Evolutionary conservation across 37 sponge, comb jelly and placozoan genomes (phyloP).

Genomic region (Eunapius fragilis): DNA sequence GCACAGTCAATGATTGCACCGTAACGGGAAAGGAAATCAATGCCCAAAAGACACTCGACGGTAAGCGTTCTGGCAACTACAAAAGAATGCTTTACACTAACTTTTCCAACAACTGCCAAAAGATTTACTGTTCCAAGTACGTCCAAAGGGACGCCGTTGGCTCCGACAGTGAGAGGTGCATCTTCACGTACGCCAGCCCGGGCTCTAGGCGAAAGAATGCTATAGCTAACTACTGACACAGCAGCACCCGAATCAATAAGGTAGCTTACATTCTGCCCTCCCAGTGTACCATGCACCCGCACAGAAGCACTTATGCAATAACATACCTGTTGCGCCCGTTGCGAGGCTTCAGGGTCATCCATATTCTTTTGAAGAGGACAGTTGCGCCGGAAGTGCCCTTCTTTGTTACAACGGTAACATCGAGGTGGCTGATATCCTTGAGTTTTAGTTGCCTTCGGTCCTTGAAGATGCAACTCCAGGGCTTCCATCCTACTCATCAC

Average conservation of each 20-base stretch:
- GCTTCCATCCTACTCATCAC: too few relatives aligned
- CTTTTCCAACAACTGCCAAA: not conserved
- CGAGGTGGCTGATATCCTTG: too few relatives aligned
- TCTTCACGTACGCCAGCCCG: not conserved
- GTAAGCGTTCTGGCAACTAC: constrained; percentile 4
- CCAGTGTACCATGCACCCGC: not conserved
- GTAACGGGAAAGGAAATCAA: constrained; percentile 3
- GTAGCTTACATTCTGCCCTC: not conserved
- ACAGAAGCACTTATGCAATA: not conserved
- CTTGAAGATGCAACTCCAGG: too few relatives aligned
- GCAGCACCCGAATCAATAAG: constrained; percentile 33
- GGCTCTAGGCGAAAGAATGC: not conserved
- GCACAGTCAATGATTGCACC: constrained; percentile 21
- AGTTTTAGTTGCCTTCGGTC: too few relatives aligned
- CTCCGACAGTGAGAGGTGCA: constrained; percentile 3
- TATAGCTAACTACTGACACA: not conserved
- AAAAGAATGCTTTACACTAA: not conserved
- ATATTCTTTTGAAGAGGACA: too few relatives aligned
- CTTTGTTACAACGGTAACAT: too few relatives aligned
- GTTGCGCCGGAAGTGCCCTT: too few relatives aligned
- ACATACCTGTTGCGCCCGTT: too few relatives aligned
- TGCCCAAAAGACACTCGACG: constrained; percentile 26
- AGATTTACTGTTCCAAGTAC: constrained; percentile 4
- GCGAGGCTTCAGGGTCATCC: too few relatives aligned
- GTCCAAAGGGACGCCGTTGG: constrained; percentile 12